Evolutionary conservation across 2,113 vertebrate genomes (phyloP), one percentile per base, ranked within the genome.

Genomic region (Nothocercus nigrocapillus): DNA sequence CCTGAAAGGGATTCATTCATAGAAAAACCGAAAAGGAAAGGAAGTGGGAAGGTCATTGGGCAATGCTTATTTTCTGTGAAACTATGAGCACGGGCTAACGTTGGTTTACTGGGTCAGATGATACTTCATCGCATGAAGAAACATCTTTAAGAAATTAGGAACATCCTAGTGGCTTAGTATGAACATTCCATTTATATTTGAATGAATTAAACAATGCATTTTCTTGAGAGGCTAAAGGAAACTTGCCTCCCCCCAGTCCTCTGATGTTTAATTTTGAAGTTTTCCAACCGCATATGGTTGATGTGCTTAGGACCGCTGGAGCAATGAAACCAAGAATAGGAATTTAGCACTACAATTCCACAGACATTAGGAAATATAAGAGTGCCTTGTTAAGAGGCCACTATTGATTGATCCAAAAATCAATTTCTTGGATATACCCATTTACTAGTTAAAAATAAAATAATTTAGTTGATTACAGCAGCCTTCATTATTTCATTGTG

Each of bases 111-210:
- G 86, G 91, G 78, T 96, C 95, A 97, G 92, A 97, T 95, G 95
- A 96, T 93, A 95, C 95, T 85, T 90, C 89, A 85, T 97, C 91
- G 75, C 54, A 94, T 53, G 86, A 97, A 96, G 80, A 94, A 97
- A 98, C 97, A 98, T 98, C 97, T 97, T 98, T 98, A 97, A 97
- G 90, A 96, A 97, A 98, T 98, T 98, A 98, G 63, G 86, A 86
- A 82, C 86, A 91, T 95, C 95, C 64, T 92, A 87, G 91, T 87
- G 87, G 96, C 93, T 97, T 95, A 96, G 69, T 82, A 73, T 62
- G 81, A 95, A 80, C 95, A 97, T 98, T 98, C 97, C 92, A 88
- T 97, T 93, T 97, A 67, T 95, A 96, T 96, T 97, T 94, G 81
- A 97, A 95, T 88, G 85, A 95, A 95, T 97, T 97, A 97, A 98